Evolutionary conservation across 2,797 vertebrate genomes (phyloP), one percentile per base, ranked within the genome.

Genomic region (Miopithecus talapoin): DNA sequence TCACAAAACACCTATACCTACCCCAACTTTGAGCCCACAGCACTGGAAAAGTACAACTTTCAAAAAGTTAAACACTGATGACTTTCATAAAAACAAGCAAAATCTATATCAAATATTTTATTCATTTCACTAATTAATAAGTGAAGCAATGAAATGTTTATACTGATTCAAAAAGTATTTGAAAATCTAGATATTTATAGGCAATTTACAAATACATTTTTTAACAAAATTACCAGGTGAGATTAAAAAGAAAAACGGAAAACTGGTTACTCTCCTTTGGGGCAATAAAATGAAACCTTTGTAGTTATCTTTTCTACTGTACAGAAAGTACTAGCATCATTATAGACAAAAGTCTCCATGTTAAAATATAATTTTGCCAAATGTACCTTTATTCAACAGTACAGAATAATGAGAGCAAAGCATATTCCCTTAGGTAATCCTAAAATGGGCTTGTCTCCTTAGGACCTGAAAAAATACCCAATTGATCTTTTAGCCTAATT

Each of bases 311-410:
- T 85, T 83, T 91, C 14, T 83, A n/a, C 10, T 48, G 0, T 24
- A 59, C 4, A 86, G 19, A 46, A 92, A 33, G 2, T 41, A 72
- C 1, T 14, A 59, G 2, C 7, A 39, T 61, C 11, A 57, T 72
- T 78, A 9, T 3, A 72, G 17, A 78, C 46, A 21, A 64, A 76
- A 78, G 55, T 46, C 12, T 84, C 22, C 24, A 48, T 39, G 4
- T 11, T 48, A 61, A 88, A 76, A 76, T 70, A 1, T 55, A 68
- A 57, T 94, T 87, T 97, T 53, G n/a, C 10, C 1, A 33, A 50
- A 10, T 41, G 2, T 24, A 59, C 1, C 0, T 96, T 76, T 59
- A 70, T 8, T 53, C 14, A 84, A 8, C 46, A 4, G 1, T 39
- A 83, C 46, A 81, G 8, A 46, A 5, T 41, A 64, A 36, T 46